A percentile compares a stretch with the other conserved stretches of the same genome.
These are phyloP conservation scores for Pseudopipra pipra DNA, from an alignment of 2,113 vertebrate genomes.

Conservation along the genomic window DNA sequence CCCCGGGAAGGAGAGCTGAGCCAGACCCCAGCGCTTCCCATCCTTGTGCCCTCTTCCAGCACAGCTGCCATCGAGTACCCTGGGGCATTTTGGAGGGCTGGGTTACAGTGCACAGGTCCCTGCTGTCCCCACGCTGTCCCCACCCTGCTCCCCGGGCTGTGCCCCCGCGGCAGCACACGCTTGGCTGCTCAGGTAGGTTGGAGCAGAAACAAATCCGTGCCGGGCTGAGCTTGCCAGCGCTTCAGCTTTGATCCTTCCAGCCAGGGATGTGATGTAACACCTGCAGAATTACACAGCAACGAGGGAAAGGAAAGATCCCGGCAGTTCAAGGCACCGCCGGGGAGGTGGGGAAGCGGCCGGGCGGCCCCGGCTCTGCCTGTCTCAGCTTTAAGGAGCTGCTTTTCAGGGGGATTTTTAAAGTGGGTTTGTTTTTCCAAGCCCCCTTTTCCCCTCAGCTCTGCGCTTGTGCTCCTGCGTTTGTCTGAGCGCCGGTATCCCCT, in stretches of 20 bases:
- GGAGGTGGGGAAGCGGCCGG: not conserved
- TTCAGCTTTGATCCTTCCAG: conserved; percentile 29
- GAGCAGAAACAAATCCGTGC: not conserved
- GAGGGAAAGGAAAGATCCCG: not conserved
- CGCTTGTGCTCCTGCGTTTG: not conserved
- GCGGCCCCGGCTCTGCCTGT: not conserved
- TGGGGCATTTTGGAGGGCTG: not conserved
- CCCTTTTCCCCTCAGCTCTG: not conserved
- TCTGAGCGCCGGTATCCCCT: not conserved
- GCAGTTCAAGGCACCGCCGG: not conserved
- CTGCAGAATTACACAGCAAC: not conserved
- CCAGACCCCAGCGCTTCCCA: accelerated
- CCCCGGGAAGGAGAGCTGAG: not conserved
- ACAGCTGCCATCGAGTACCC: not conserved
- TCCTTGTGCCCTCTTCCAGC: not conserved
- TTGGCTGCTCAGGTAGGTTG: not conserved
- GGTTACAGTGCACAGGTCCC: not conserved
- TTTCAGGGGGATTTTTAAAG: not conserved
- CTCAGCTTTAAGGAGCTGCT: not conserved
- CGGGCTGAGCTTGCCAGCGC: not conserved
- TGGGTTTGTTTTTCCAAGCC: not conserved
- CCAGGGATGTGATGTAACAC: conserved; percentile 33
- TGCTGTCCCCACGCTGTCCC: not conserved
- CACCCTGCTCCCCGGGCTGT: not conserved
- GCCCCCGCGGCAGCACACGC: not conserved